phyloP scores from a whole-genome alignment of 2,888 invertebrate genomes.

The Drosophila vallismaia region DNA sequence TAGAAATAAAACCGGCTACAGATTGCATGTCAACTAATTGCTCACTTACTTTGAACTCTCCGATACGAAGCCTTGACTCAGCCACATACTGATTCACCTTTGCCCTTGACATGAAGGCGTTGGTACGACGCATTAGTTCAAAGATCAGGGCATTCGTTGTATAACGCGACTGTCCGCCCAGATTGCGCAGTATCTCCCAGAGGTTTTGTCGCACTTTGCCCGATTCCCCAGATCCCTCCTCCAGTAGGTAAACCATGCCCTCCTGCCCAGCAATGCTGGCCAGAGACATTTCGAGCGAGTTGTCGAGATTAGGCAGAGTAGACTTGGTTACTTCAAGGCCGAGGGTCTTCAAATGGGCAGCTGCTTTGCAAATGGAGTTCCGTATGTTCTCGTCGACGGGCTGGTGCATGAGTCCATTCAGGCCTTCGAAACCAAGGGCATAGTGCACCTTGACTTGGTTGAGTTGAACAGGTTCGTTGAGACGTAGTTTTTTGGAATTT shows the following conservation, averaged over 20 bases:
- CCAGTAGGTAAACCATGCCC: constrained; percentile 54
- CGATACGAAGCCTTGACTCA: constrained; percentile 49
- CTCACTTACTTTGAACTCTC: constrained; percentile 62
- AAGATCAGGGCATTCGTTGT: constrained; percentile 75
- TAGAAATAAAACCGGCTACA: neutral
- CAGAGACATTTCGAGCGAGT: constrained; percentile 69
- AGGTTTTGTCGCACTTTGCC: constrained; percentile 28
- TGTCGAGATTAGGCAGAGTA: constrained; percentile 49
- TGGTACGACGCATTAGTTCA: constrained; percentile 68
- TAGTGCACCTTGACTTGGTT: constrained; percentile 84
- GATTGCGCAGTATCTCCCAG: constrained; percentile 51
- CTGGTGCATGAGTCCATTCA: constrained; percentile 64
- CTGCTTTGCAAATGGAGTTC: constrained; percentile 64
- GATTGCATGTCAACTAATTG: constrained; percentile 6
- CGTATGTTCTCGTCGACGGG: constrained; percentile 66
- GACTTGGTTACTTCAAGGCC: constrained; percentile 55
- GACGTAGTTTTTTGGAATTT: constrained; percentile 82
- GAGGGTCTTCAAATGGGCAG: constrained; percentile 57
- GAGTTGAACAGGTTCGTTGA: constrained; percentile 85
- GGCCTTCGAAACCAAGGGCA: constrained; percentile 60
- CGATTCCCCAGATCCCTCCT: neutral
- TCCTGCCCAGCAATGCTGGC: constrained; percentile 54
- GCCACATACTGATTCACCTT: constrained; percentile 54
- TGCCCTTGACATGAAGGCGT: constrained; percentile 67
- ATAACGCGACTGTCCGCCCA: constrained; percentile 59